These are phyloP conservation scores for Beroe ovata DNA, from an alignment of 37 sponge, comb jelly and placozoan genomes.

Conservation along the genomic window DNA sequence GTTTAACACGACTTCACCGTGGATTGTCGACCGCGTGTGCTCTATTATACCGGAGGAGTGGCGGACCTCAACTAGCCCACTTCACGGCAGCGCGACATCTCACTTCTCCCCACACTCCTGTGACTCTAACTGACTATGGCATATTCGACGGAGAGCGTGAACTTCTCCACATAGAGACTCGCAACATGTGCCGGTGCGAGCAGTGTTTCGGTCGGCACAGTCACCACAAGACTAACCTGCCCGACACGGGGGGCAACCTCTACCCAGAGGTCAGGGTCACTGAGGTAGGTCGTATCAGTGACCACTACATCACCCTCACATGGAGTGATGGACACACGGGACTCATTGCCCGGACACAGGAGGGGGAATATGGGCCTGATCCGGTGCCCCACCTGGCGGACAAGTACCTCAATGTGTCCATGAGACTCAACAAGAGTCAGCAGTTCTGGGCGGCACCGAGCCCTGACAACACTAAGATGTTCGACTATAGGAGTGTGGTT, in stretches of 20 bases:
- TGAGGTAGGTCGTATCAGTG: background rate
- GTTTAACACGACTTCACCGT: too few relatives aligned
- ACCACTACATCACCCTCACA: background rate
- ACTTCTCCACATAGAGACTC: constrained; percentile 3
- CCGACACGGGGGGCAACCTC: background rate
- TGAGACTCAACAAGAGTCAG: background rate
- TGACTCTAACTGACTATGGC: background rate
- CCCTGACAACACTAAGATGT: background rate
- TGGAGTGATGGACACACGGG: constrained; percentile 33
- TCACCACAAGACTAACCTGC: background rate
- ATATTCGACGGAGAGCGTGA: background rate
- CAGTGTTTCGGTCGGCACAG: background rate
- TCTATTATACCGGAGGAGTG: too few relatives aligned
- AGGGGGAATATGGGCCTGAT: background rate
- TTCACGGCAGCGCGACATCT: too few relatives aligned
- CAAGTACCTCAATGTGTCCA: background rate
- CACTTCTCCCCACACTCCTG: too few relatives aligned
- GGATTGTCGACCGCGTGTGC: too few relatives aligned
- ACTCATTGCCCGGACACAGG: background rate
- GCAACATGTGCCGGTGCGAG: constrained; percentile 17
- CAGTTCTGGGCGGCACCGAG: background rate
- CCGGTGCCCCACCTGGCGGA: background rate
- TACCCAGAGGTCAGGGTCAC: constrained; percentile 1
- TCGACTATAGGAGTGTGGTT: background rate
- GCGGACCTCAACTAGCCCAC: too few relatives aligned